These are phyloP conservation scores for Heliconius sara DNA, from an alignment of 2,888 invertebrate genomes.

Conservation along the genomic window DNA sequence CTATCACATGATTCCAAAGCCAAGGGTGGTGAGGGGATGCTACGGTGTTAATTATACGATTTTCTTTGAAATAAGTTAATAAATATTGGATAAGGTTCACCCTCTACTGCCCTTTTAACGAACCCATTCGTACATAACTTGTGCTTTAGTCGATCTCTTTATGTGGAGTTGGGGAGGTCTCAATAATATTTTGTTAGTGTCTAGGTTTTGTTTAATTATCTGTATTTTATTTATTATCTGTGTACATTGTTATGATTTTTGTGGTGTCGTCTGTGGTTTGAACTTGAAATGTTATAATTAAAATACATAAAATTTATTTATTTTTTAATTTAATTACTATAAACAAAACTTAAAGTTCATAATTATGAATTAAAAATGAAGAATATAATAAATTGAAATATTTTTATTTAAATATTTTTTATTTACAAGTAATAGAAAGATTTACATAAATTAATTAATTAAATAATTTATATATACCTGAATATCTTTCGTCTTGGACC, in stretches of 20 bases:
- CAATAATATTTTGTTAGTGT: slow-evolving; percentile 17
- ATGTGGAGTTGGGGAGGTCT: slow-evolving; percentile 11
- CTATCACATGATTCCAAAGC: slow-evolving; percentile 54
- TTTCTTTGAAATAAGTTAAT: slow-evolving; percentile 84
- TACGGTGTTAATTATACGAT: slow-evolving; percentile 82
- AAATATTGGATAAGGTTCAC: slow-evolving; percentile 82
- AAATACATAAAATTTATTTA: too few species aligned
- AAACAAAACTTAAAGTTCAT: too few species aligned
- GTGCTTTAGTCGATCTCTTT: slow-evolving; percentile 33
- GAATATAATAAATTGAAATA: too few species aligned
- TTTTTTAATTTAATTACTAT: too few species aligned
- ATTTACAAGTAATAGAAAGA: too few species aligned
- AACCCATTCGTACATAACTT: slow-evolving; percentile 52
- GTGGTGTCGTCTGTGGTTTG: background rate
- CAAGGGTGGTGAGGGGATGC: slow-evolving; percentile 60
- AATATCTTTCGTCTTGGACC: slow-evolving; percentile 41
- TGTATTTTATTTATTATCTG: slow-evolving; percentile 3
- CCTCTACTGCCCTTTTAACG: slow-evolving; percentile 69
- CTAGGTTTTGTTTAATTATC: background rate
- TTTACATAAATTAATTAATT: too few species aligned
- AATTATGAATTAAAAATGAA: too few species aligned
- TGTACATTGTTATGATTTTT: background rate
- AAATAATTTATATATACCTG: background rate
- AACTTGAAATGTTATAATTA: background rate
- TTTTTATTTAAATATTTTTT: too few species aligned